Conservation (phyloP, 2,888 invertebrate genomes). For the Machimus rusticus region DNA sequence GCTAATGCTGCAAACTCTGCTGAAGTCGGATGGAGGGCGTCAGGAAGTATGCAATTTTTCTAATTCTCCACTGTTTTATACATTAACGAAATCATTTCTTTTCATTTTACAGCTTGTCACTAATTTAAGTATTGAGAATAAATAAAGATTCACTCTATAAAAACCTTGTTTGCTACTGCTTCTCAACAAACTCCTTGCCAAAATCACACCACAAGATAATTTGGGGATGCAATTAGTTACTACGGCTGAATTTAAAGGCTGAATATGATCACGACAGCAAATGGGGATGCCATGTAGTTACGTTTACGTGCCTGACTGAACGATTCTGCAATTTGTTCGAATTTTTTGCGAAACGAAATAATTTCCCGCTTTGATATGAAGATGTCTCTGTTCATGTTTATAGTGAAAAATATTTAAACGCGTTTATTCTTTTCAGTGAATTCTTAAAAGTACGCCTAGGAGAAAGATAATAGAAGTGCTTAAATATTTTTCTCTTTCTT, state of each 20-base stretch:
- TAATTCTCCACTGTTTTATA: neutral
- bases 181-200: neutral
- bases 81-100: neutral
- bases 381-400: too few species aligned
- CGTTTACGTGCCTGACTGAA: neutral
- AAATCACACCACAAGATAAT: neutral
- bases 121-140: neutral
- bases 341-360: neutral
- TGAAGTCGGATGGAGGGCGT: slow-evolving; percentile 68
- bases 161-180: neutral
- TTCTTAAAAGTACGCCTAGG: too few species aligned
- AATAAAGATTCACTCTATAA: neutral
- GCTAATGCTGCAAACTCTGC: slow-evolving; percentile 75
- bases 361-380: neutral
- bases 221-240: neutral
- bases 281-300: neutral
- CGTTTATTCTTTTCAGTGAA: too few species aligned
- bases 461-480: too few species aligned
- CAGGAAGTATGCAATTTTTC: slow-evolving; percentile 55
- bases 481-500: too few species aligned
- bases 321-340: too few species aligned
- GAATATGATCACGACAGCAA: too few species aligned
- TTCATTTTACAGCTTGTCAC: neutral
- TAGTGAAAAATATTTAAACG: too few species aligned
- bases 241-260: too few species aligned